Evolutionary conservation across 2,888 invertebrate genomes (phyloP).

Genomic region (Ophion slaviceki): DNA sequence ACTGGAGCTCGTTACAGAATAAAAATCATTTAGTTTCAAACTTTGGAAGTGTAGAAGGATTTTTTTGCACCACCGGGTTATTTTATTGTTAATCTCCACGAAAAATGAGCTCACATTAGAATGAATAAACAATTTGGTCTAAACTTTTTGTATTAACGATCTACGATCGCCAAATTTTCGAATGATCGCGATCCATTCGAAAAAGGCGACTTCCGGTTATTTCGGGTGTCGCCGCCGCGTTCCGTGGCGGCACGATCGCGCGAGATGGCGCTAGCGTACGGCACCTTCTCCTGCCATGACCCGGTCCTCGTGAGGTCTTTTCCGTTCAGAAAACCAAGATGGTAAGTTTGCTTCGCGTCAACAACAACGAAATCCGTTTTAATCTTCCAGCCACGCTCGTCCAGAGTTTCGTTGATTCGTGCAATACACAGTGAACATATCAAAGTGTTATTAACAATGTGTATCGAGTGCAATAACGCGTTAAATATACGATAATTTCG

Average conservation of each 20-base stretch:
- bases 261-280: conserved; percentile 42
- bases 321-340: conserved; percentile 78
- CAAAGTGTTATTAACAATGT: conserved; percentile 66
- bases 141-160: background rate
- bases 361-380: conserved; percentile 72
- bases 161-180: background rate
- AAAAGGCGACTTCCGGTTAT: conserved; percentile 32
- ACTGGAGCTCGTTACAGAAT: background rate
- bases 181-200: background rate
- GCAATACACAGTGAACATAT: conserved; percentile 66
- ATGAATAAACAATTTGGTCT: background rate
- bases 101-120: background rate
- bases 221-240: conserved; percentile 9
- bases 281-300: conserved; percentile 58
- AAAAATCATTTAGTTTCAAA: background rate
- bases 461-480: conserved; percentile 62
- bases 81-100: background rate
- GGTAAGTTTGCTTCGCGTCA: conserved; percentile 76
- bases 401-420: conserved; percentile 32
- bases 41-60: too few relatives aligned
- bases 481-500: conserved; percentile 8
- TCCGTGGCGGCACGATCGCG: conserved; percentile 56
- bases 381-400: conserved; percentile 69
- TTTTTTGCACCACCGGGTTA: background rate
- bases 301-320: conserved; percentile 72